Conservation (phyloP, 2,797 vertebrate genomes). For the Phataginus tricuspis region DNA sequence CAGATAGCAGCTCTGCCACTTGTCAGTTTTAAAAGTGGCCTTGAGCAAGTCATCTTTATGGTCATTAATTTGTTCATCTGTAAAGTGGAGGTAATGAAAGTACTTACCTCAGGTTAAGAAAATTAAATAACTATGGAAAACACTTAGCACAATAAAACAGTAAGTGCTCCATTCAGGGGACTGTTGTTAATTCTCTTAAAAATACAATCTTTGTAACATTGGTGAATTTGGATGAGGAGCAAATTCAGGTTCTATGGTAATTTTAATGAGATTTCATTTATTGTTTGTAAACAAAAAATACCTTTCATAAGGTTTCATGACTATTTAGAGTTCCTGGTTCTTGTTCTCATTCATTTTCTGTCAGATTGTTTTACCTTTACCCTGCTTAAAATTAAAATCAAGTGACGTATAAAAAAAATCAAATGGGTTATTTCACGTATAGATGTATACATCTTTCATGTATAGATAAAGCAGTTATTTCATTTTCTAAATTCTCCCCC, state of each 20-base stretch:
- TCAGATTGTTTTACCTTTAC: background rate
- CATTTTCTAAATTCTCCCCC: background rate
- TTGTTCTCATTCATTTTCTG: background rate
- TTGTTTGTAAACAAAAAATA: constrained; percentile 14
- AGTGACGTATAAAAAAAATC: background rate
- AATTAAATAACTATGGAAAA: constrained; percentile 44
- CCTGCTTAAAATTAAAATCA: background rate
- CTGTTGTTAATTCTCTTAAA: background rate
- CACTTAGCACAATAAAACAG: background rate
- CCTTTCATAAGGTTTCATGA: background rate
- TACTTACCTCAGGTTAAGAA: background rate
- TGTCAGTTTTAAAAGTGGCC: constrained; percentile 21
- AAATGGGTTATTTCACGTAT: background rate
- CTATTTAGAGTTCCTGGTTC: background rate
- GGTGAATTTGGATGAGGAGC: constrained; percentile 21
- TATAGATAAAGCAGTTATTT: background rate
- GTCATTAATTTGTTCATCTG: constrained; percentile 31
- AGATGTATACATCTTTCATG: background rate
- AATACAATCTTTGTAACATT: background rate
- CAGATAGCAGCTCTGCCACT: background rate
- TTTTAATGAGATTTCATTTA: constrained; percentile 10
- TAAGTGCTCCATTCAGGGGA: background rate
- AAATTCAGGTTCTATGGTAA: background rate
- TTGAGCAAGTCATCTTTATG: constrained; percentile 26
- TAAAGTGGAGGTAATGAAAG: constrained; percentile 5